Percentiles rank a stretch among this genome's conserved stretches.
Evolutionary conservation across 2,113 vertebrate species (phyloP).

Genomic region (Globicephala melas): DNA sequence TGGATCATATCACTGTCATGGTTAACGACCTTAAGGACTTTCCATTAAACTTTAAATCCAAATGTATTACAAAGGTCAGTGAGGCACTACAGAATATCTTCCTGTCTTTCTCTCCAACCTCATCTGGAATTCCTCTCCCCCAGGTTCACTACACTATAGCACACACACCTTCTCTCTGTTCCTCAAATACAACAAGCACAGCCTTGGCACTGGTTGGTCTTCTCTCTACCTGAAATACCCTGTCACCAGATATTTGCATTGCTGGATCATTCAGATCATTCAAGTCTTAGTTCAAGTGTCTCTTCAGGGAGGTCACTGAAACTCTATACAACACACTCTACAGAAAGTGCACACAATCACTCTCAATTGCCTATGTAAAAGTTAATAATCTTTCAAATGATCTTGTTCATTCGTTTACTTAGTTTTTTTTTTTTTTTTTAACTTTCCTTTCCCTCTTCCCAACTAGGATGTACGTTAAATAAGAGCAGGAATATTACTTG

Average conservation of each 20-base stretch:
- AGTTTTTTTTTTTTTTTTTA: background rate
- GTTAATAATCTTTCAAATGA: background rate
- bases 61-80: background rate
- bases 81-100: background rate
- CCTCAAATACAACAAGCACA: background rate
- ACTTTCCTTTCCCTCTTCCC: background rate
- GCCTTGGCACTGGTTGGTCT: background rate
- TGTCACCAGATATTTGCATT: background rate
- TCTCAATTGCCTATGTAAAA: background rate
- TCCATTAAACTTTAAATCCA: background rate
- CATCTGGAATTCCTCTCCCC: background rate
- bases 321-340: background rate
- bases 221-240: background rate
- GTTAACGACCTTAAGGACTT: background rate
- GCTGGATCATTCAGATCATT: background rate
- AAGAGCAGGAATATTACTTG: background rate
- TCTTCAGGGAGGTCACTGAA: background rate
- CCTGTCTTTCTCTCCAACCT: background rate
- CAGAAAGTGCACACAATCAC: background rate
- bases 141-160: background rate
- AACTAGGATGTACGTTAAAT: background rate
- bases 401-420: background rate
- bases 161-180: background rate
- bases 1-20: background rate
- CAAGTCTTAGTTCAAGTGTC: background rate